These are phyloP conservation scores for Archips crataeganus DNA, from an alignment of 2,888 invertebrate species.

Conservation along the genomic window DNA sequence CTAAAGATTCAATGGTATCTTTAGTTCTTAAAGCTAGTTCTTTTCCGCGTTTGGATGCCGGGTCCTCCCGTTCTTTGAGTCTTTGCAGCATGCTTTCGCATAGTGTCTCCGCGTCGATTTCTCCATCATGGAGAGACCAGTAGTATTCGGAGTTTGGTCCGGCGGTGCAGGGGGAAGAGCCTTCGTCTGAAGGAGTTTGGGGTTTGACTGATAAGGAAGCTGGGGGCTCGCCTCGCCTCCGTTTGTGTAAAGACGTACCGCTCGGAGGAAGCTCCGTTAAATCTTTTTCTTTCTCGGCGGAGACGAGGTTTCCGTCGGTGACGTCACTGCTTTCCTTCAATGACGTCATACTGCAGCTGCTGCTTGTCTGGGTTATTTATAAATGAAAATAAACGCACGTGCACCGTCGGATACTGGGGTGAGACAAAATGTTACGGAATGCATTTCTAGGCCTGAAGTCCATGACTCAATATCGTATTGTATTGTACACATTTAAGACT, in stretches of 20 bases:
- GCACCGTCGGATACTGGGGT: conserved; percentile 57
- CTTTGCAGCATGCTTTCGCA: conserved; percentile 77
- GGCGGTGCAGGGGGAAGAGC: conserved; percentile 77
- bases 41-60: conserved; percentile 82
- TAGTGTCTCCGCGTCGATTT: conserved; percentile 68
- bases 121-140: conserved; percentile 65
- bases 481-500: not conserved
- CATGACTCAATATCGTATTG: conserved; percentile 8
- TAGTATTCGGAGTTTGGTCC: conserved; percentile 69
- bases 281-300: conserved; percentile 59
- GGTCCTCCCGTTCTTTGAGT: conserved; percentile 72
- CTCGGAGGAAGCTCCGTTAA: conserved; percentile 71
- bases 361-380: conserved; percentile 72
- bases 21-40: conserved; percentile 85
- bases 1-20: conserved; percentile 88
- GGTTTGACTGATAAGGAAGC: conserved; percentile 74
- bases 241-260: conserved; percentile 76
- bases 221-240: conserved; percentile 77
- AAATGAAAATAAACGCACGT: conserved; percentile 80
- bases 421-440: conserved; percentile 70
- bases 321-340: conserved; percentile 70
- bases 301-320: conserved; percentile 53
- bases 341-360: conserved; percentile 70
- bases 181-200: conserved; percentile 76
- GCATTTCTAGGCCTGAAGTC: conserved; percentile 57